A percentile compares a stretch with the other conserved stretches of the same genome.
Conservation (phyloP, 2,888 invertebrate genomes). For the Melanostoma mellinum region DNA sequence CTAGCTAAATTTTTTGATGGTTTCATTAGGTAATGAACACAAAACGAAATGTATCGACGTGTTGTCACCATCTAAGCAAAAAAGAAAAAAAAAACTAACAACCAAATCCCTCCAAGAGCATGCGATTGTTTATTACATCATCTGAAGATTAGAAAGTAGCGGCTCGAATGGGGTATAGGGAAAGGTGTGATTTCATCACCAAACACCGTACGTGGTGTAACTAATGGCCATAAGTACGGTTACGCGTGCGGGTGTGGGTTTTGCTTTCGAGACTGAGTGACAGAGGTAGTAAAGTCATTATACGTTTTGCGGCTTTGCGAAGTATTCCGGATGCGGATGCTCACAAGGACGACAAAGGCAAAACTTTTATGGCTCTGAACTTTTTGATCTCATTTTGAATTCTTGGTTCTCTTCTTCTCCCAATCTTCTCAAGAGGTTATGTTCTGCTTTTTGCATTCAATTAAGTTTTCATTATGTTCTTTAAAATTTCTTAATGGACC, state of each 20-base stretch:
- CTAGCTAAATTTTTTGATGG: constrained; percentile 50
- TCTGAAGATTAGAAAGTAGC: constrained; percentile 46
- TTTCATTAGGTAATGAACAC: constrained; percentile 70
- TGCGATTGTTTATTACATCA: constrained; percentile 62
- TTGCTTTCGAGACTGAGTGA: constrained; percentile 46
- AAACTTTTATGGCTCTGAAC: constrained; percentile 56
- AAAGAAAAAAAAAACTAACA: too few relatives aligned
- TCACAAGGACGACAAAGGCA: constrained; percentile 12
- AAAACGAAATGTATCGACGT: constrained; percentile 46
- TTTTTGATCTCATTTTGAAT: constrained; percentile 58
- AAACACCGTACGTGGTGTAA: constrained; percentile 48
- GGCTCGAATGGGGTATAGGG: not conserved
- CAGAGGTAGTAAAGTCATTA: constrained; percentile 63
- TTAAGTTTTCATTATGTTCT: constrained; percentile 62
- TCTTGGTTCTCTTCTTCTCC: constrained; percentile 2
- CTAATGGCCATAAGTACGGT: constrained; percentile 63
- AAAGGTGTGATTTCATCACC: constrained; percentile 19
- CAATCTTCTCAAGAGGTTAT: constrained; percentile 34
- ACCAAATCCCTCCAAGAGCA: constrained; percentile 18
- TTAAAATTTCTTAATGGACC: constrained; percentile 49
- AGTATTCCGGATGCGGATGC: constrained; percentile 15
- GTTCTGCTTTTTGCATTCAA: constrained; percentile 60
- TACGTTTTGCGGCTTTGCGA: constrained; percentile 39
- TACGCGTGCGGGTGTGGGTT: constrained; percentile 32
- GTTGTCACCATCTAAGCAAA: constrained; percentile 49